A percentile compares a stretch with the other conserved stretches of the same genome.
These are phyloP conservation scores for Anomalospiza imberbis DNA, from an alignment of 2,797 vertebrate genomes.

Conservation along the genomic window DNA sequence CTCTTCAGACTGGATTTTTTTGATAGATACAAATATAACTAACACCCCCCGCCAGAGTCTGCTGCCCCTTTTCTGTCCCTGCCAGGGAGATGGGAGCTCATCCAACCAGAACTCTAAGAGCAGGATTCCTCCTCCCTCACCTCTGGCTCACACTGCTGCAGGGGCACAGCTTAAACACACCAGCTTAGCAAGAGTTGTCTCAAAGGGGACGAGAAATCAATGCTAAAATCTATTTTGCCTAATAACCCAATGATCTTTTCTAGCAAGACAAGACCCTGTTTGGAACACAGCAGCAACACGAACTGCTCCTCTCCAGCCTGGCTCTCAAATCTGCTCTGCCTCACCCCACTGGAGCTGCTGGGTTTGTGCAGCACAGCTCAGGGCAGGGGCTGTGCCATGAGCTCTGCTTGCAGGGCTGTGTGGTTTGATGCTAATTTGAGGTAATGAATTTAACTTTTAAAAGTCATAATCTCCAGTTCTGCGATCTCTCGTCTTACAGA, in stretches of 20 bases:
- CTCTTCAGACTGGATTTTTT: background rate
- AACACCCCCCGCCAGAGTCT: background rate
- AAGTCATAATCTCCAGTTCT: slow-evolving; percentile 47
- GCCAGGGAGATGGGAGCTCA: background rate
- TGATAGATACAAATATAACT: background rate
- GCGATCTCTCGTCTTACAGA: slow-evolving; percentile 1
- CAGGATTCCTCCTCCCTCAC: background rate
- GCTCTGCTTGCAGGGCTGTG: background rate
- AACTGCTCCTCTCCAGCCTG: background rate
- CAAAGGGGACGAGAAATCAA: background rate
- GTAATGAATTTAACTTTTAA: slow-evolving; percentile 52
- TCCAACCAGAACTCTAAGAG: fast-evolving
- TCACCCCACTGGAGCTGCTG: fast-evolving
- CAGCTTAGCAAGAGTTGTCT: background rate
- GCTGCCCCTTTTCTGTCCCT: background rate
- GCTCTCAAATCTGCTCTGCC: background rate
- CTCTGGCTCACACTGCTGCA: background rate
- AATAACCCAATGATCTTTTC: fast-evolving
- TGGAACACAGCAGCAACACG: fast-evolving
- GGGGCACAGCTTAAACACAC: background rate
- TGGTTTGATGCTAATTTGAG: slow-evolving; percentile 52
- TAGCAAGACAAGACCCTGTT: background rate
- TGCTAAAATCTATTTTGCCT: background rate
- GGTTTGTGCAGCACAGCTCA: background rate
- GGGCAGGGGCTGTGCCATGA: background rate